Percentiles rank a stretch among this genome's conserved stretches.
phyloP scores from a whole-genome alignment of 2,797 vertebrate species.

The Dallia pectoralis region DNA sequence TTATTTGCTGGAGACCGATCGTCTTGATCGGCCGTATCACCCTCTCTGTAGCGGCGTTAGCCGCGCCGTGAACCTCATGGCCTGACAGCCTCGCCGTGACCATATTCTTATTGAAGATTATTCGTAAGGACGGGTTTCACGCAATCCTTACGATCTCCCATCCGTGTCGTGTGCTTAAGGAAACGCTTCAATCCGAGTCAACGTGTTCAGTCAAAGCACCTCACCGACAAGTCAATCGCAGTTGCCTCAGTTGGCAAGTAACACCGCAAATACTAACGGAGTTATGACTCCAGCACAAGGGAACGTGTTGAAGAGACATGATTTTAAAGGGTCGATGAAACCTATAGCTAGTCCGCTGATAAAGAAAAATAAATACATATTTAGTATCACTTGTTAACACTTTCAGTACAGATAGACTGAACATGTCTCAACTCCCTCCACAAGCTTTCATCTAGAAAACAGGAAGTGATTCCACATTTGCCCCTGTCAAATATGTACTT shows the following conservation, averaged over 20 bases:
- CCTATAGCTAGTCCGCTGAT: background rate
- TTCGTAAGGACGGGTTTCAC: background rate
- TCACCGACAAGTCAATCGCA: background rate
- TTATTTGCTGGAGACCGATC: conserved; percentile 76
- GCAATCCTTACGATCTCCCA: background rate
- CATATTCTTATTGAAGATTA: background rate
- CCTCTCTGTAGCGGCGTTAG: conserved; percentile 59
- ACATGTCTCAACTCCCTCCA: conserved; percentile 37
- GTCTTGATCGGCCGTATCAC: conserved; percentile 72
- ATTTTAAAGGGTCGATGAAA: background rate
- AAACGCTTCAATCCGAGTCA: background rate
- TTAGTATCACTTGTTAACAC: background rate
- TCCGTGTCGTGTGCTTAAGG: background rate
- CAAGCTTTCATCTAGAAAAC: conserved; percentile 62
- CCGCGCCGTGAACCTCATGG: conserved; percentile 51
- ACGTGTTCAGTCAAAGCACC: background rate
- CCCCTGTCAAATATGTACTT: conserved; percentile 61
- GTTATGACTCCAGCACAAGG: background rate
- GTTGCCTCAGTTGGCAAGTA: background rate
- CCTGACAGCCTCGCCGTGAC: conserved; percentile 26
- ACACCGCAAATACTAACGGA: background rate
- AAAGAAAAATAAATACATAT: background rate
- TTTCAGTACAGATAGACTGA: background rate
- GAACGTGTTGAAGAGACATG: background rate
- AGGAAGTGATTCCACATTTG: conserved; percentile 67